Percentiles rank a stretch among this genome's conserved stretches.
Evolutionary conservation across 2,113 vertebrate genomes (phyloP).

Genomic region (Apaloderma vittatum): DNA sequence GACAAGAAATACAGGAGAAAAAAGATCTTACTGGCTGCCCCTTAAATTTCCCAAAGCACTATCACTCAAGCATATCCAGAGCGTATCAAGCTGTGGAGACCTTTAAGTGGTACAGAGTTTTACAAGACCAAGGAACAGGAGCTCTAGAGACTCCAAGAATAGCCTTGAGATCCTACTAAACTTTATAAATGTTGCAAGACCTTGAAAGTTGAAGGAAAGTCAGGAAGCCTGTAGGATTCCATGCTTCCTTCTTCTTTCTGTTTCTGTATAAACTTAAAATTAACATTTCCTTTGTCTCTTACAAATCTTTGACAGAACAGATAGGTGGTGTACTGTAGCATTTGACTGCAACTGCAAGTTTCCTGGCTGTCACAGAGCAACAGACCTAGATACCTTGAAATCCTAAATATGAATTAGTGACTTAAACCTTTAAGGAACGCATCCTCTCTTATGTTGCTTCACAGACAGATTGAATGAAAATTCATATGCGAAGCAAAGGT

Average conservation of each 20-base stretch:
- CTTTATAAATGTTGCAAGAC: neutral
- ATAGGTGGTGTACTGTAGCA: neutral
- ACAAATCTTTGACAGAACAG: neutral
- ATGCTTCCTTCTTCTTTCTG: neutral
- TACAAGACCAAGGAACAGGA: neutral
- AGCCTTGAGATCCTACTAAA: neutral
- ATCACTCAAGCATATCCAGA: neutral
- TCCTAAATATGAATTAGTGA: neutral
- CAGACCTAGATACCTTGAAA: neutral
- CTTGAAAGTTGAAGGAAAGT: neutral
- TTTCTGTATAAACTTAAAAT: constrained; percentile 10
- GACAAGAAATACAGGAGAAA: neutral
- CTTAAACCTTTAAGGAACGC: neutral
- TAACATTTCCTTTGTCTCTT: constrained; percentile 9
- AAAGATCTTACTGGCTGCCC: neutral
- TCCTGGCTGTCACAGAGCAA: neutral
- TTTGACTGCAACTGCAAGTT: neutral
- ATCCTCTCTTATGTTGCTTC: neutral
- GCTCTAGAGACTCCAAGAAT: neutral
- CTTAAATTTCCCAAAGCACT: neutral
- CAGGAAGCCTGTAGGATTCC: neutral
- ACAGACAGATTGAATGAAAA: constrained; percentile 36
- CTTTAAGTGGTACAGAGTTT: neutral
- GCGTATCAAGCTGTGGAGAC: neutral
- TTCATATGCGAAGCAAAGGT: constrained; percentile 3